Evolutionary conservation across 2,797 vertebrate genomes (phyloP).

Genomic region (Sorex maritimensis): DNA sequence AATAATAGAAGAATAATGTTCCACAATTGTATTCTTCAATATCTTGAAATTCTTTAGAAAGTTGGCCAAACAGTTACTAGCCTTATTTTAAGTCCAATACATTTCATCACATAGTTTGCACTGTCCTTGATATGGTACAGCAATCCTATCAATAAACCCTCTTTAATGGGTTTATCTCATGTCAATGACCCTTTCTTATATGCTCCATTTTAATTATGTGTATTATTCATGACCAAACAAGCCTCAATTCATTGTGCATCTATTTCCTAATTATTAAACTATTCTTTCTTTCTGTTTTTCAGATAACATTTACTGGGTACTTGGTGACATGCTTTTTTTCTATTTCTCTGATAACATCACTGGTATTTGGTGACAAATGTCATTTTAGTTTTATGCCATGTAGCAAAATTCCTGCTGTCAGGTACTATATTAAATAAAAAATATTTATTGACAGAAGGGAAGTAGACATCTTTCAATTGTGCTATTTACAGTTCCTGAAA

Average conservation of each 20-base stretch:
- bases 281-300: slow-evolving; percentile 1
- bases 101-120: background rate
- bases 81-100: background rate
- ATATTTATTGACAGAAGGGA: slow-evolving; percentile 64
- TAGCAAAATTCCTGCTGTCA: slow-evolving; percentile 48
- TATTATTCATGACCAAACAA: slow-evolving; percentile 50
- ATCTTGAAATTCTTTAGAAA: background rate
- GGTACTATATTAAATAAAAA: slow-evolving; percentile 73
- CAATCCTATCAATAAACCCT: background rate
- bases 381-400: slow-evolving; percentile 14
- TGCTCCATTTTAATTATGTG: background rate
- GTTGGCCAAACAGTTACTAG: background rate
- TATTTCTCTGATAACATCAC: background rate
- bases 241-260: background rate
- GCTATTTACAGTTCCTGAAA: slow-evolving; percentile 66
- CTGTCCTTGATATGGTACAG: background rate
- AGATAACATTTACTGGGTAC: background rate
- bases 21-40: background rate
- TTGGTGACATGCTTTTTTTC: no score
- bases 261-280: background rate
- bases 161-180: background rate
- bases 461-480: slow-evolving; percentile 60
- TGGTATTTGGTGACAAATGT: slow-evolving; percentile 17
- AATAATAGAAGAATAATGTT: background rate
- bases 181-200: background rate